These are phyloP conservation scores for Synergus laeviventris DNA, from an alignment of 2,888 invertebrate genomes.

Conservation along the genomic window DNA sequence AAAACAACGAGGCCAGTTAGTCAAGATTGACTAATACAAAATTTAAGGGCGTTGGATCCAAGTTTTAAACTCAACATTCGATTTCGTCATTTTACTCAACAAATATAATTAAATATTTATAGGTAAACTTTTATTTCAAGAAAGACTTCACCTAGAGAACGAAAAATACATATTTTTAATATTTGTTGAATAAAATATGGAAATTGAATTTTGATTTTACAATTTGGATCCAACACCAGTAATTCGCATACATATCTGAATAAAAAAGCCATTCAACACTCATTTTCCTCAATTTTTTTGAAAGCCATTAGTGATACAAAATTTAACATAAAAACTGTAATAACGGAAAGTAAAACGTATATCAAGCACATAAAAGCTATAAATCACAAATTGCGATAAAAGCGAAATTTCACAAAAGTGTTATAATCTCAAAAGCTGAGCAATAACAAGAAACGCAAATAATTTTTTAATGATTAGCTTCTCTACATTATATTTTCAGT, in stretches of 20 bases:
- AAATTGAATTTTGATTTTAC: no score
- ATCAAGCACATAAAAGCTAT: constrained; percentile 7
- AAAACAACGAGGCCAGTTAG: background rate
- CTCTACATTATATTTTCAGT: background rate
- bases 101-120: no score
- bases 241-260: background rate
- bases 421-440: constrained; percentile 7
- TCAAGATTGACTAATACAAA: background rate
- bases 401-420: background rate
- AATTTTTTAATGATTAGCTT: constrained; percentile 10
- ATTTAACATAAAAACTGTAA: background rate
- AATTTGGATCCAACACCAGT: no score
- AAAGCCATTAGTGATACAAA: no score
- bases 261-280: background rate
- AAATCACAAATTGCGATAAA: constrained; percentile 10
- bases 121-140: no score
- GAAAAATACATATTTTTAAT: no score
- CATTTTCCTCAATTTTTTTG: background rate
- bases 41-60: background rate
- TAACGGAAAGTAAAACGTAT: background rate
- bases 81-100: no score
- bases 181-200: no score
- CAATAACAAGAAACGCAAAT: constrained; percentile 1
- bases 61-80: no score
- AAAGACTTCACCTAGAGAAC: no score